Conservation (phyloP, 1,140 invertebrate species). For the Caerostris extrusa region DNA sequence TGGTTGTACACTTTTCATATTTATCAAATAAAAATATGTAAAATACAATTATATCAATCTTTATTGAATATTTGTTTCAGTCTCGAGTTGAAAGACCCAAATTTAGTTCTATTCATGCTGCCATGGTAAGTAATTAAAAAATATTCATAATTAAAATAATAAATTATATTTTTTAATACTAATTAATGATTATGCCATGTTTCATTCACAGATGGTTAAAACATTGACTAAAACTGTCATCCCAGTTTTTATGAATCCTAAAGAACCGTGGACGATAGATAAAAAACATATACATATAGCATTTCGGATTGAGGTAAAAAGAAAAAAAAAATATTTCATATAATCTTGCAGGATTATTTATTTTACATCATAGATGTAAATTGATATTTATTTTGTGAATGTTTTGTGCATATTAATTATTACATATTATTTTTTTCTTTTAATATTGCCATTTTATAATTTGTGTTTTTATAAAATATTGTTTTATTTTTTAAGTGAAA, state of each 20-base stretch:
- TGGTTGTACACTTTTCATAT: too few relatives aligned
- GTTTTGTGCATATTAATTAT: neutral
- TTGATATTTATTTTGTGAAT: neutral
- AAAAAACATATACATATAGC: slow-evolving; percentile 89
- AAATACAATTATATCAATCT: too few relatives aligned
- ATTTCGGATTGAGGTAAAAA: slow-evolving; percentile 85
- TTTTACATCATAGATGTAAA: neutral
- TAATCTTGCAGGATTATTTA: neutral
- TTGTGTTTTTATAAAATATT: too few relatives aligned
- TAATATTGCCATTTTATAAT: too few relatives aligned
- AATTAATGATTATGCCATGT: neutral
- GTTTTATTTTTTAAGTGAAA: too few relatives aligned
- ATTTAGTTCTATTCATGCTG: slow-evolving; percentile 69
- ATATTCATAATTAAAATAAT: too few relatives aligned
- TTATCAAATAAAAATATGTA: too few relatives aligned
- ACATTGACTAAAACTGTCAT: slow-evolving; percentile 79
- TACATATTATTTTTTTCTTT: too few relatives aligned
- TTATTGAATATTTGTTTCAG: slow-evolving; percentile 21
- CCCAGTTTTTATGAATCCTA: slow-evolving; percentile 88
- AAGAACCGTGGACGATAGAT: slow-evolving; percentile 89
- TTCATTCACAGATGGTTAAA: slow-evolving; percentile 77
- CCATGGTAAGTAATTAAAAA: slow-evolving; percentile 51
- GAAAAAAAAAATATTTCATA: neutral
- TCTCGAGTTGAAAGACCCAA: slow-evolving; percentile 13
- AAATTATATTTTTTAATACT: neutral